Conservation (phyloP, 2,113 vertebrate genomes). For the Nothoprocta perdicaria region DNA sequence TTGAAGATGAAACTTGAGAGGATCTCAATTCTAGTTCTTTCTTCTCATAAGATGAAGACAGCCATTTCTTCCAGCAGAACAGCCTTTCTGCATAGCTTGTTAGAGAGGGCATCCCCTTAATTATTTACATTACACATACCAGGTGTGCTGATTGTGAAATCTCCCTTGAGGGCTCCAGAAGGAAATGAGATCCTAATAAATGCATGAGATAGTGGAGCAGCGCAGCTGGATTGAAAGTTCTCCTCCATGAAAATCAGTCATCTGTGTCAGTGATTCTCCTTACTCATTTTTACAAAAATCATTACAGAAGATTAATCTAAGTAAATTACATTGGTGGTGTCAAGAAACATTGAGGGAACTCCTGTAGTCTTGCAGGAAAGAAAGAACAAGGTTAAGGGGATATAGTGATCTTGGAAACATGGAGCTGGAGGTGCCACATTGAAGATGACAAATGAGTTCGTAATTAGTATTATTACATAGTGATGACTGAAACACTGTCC, state of each 20-base stretch:
- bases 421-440: background rate
- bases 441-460: background rate
- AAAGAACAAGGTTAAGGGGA: background rate
- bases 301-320: background rate
- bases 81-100: background rate
- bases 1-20: background rate
- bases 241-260: slow-evolving; percentile 50
- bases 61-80: background rate
- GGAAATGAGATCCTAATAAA: slow-evolving; percentile 67
- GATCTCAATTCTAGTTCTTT: background rate
- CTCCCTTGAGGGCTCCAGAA: slow-evolving; percentile 56
- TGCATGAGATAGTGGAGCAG: slow-evolving; percentile 31
- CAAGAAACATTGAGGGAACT: background rate
- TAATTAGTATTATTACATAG: background rate
- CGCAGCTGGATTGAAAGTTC: slow-evolving; percentile 11
- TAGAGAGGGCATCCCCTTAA: slow-evolving; percentile 44
- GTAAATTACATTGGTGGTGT: background rate
- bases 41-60: background rate
- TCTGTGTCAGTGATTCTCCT: slow-evolving; percentile 7
- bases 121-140: slow-evolving; percentile 52
- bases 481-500: background rate
- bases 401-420: background rate
- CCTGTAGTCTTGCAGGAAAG: background rate
- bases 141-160: slow-evolving; percentile 65
- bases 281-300: background rate